Evolutionary conservation across 2,113 vertebrate genomes (phyloP).

Genomic region (Xiphophorus maculatus): DNA sequence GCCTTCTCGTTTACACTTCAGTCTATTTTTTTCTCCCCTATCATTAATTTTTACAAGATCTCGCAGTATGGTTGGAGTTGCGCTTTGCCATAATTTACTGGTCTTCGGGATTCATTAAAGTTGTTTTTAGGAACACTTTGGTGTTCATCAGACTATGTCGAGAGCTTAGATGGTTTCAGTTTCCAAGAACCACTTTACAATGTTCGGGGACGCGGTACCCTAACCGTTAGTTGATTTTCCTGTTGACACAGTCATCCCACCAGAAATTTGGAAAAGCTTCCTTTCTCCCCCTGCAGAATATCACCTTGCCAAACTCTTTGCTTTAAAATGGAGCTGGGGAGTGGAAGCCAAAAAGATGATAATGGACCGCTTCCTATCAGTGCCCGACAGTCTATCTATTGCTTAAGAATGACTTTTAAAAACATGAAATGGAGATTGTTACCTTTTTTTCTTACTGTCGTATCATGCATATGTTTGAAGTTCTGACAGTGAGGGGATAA

Average conservation of each 20-base stretch:
- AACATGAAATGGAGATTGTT: conserved; percentile 72
- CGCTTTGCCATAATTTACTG: conserved; percentile 48
- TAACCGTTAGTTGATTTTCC: too few species aligned
- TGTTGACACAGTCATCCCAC: not conserved
- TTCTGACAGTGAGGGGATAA: conserved; percentile 14
- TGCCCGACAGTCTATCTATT: conserved; percentile 36
- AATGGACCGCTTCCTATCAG: conserved; percentile 72
- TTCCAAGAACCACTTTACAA: not conserved
- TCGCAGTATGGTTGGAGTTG: conserved; percentile 45
- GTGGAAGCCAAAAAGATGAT: conserved; percentile 65
- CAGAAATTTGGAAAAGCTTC: conserved; percentile 29
- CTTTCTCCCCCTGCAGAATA: conserved; percentile 32
- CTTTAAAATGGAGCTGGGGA: conserved; percentile 3
- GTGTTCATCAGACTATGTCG: conserved; percentile 47
- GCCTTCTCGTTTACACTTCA: conserved; percentile 59
- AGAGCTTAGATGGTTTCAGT: conserved; percentile 7
- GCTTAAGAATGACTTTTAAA: conserved; percentile 46
- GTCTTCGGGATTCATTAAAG: conserved; percentile 49
- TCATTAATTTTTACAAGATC: conserved; percentile 75
- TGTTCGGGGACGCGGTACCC: not conserved
- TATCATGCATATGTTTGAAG: conserved; percentile 58
- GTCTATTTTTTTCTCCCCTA: conserved; percentile 50
- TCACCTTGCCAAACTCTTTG: conserved; percentile 47
- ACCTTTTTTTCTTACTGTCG: conserved; percentile 38
- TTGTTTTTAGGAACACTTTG: conserved; percentile 44